phyloP scores from a whole-genome alignment of 1,140 invertebrate species.

The Hypsibius dujardini region DNA sequence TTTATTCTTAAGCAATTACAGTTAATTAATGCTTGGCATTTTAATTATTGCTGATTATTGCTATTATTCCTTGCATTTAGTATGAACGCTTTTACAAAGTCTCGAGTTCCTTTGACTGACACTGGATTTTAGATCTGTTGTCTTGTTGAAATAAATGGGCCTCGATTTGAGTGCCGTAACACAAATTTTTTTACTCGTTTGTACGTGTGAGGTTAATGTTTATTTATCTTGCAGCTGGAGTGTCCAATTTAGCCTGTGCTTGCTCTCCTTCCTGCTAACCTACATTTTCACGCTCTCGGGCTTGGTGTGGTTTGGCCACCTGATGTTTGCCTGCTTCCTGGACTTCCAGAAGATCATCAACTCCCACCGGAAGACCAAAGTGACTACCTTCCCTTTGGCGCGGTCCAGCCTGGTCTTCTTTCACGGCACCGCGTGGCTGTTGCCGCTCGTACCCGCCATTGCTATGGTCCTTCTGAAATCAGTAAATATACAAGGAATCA shows the following conservation, averaged over 20 bases:
- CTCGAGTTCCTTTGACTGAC: too few relatives aligned
- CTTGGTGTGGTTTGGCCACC: constrained; percentile 11
- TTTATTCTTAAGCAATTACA: too few relatives aligned
- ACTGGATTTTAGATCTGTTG: too few relatives aligned
- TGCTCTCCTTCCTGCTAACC: not conserved
- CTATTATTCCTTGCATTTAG: too few relatives aligned
- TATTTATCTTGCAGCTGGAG: not conserved
- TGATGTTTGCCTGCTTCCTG: constrained; percentile 15
- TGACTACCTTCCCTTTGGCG: not conserved
- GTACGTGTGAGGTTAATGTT: not conserved
- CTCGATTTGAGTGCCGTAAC: too few relatives aligned
- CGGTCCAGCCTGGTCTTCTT: constrained; percentile 11
- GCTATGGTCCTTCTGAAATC: not conserved
- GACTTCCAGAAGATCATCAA: not conserved
- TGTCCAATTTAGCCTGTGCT: not conserved
- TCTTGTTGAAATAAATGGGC: too few relatives aligned
- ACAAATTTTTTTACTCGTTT: too few relatives aligned
- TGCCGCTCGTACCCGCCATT: not conserved
- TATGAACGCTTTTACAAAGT: too few relatives aligned
- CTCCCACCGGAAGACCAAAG: not conserved
- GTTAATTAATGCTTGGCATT: too few relatives aligned
- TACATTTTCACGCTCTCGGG: constrained; percentile 8
- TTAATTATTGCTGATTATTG: too few relatives aligned
- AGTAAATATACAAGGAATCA: not conserved
- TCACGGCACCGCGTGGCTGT: not conserved